Conservation (phyloP, 2,797 vertebrate genomes). For the Mico argentatus region DNA sequence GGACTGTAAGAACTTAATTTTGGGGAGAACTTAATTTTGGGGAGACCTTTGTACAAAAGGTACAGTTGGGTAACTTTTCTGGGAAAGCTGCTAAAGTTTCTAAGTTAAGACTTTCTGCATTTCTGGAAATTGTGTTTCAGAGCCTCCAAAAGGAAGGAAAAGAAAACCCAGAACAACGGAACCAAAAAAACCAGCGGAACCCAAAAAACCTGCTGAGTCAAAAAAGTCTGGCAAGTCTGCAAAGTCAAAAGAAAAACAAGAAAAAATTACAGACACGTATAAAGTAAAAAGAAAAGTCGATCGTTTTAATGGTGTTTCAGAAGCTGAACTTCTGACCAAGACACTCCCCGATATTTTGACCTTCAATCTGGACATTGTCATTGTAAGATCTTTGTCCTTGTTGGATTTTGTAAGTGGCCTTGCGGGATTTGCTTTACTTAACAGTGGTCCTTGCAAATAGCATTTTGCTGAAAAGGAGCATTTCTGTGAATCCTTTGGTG, state of each 20-base stretch:
- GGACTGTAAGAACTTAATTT: neutral
- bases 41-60: too few species aligned
- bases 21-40: neutral
- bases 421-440: neutral
- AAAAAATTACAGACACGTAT: slow-evolving; percentile 96
- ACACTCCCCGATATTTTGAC: slow-evolving; percentile 97
- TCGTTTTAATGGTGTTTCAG: slow-evolving; percentile 97
- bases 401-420: neutral
- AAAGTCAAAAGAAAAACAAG: slow-evolving; percentile 91
- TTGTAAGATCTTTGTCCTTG: slow-evolving; percentile 87
- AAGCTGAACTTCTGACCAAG: slow-evolving; percentile 97
- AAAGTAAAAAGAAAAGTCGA: slow-evolving; percentile 98
- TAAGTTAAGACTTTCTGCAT: neutral
- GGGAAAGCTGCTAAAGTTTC: neutral
- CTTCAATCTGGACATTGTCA: slow-evolving; percentile 97
- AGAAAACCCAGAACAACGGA: slow-evolving; percentile 85
- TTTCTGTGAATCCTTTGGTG: neutral
- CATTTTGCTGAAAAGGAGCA: neutral
- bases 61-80: neutral
- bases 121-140: slow-evolving; percentile 75
- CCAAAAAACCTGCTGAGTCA: slow-evolving; percentile 87
- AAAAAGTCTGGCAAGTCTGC: slow-evolving; percentile 85
- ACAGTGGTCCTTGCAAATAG: neutral
- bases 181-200: slow-evolving; percentile 88
- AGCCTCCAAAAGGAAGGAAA: slow-evolving; percentile 91